Evolutionary conservation across 2,888 invertebrate species (phyloP).

Genomic region (Crematogaster levior): DNA sequence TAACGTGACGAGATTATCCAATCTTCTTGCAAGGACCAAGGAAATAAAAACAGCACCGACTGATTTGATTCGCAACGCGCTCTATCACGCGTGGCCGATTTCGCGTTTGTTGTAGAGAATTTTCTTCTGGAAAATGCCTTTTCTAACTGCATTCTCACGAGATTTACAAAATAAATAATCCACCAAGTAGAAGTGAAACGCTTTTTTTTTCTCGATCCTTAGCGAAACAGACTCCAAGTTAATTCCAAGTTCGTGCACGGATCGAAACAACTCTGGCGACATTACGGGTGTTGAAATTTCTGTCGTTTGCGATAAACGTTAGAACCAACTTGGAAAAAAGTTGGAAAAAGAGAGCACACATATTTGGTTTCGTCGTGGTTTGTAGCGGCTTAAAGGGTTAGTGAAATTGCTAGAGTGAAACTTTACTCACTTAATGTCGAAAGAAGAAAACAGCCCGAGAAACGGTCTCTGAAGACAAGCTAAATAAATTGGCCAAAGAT

Average conservation of each 20-base stretch:
- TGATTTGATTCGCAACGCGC: constrained; percentile 18
- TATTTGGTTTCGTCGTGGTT: constrained; percentile 14
- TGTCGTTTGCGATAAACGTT: constrained; percentile 14
- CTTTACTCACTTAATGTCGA: constrained; percentile 43
- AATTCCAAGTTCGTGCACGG: constrained; percentile 25
- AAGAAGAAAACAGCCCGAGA: constrained; percentile 7
- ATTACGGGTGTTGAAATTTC: constrained; percentile 27
- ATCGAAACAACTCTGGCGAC: background rate
- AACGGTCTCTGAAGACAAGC: constrained; percentile 12
- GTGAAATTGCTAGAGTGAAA: background rate
- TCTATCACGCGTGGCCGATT: background rate
- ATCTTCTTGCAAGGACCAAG: constrained; percentile 28
- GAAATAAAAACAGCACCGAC: constrained; percentile 20
- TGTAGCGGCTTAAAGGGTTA: constrained; percentile 42
- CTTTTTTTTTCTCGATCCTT: background rate
- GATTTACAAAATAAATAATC: constrained; percentile 35
- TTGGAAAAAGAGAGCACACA: background rate
- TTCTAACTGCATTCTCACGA: constrained; percentile 21
- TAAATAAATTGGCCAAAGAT: background rate
- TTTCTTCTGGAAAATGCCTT: constrained; percentile 4
- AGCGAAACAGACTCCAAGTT: constrained; percentile 15
- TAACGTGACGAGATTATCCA: constrained; percentile 51
- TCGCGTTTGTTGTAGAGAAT: background rate
- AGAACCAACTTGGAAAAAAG: background rate
- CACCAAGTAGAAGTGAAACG: background rate